Base-by-base conservation (phyloP, 2,888 invertebrate species). In the Taphrorychus bicolor region DNA sequence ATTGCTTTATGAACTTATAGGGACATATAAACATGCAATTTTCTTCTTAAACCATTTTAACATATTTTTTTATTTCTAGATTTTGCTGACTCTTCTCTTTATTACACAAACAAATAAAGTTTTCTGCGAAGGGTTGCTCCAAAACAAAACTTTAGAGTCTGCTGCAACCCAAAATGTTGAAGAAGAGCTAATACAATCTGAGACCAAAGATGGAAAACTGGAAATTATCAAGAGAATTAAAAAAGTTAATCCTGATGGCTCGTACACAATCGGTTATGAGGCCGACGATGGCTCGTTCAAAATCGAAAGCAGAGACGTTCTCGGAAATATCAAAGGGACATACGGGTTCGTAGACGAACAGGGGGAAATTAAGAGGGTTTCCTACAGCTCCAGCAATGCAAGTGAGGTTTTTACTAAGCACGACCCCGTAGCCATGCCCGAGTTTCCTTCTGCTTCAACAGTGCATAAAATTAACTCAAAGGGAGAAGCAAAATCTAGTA, bases 221-320 rank as follows among this genome's bases (percentile, higher is more conserved):
- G 91, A 92, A 78, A 93, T 93, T 75, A 87, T 93, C 21, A 92
- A 93, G 79, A 91, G 92, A 81, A 91, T 94, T 73, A 88, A 92
- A 71, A 87, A 91, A 77, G 85, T 93, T 2, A 93, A 93, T 79
- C 90, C 91, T 58, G 93, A 93, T 78, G 93, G 93, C 22, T 92
- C 92, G 0, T 93, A 93, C 77, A 92, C 93, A 0, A 91, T 91
- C 70, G 93, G 93, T 0, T 93, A 92, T 77, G 93, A 93, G 83
- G 92, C 92, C 2, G 92, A 91, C 54, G 93, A 93, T 80, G 93
- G 93, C 2, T 91, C 92, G 0, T 93, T 93, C 81, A 93, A 93
- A 84, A 92, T 93, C 65, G 93, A 93, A 82, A 93, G 91, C 76
- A 84, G 92, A 70, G 92, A 92, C 80, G 90, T 91, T 53, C 83